phyloP scores from a whole-genome alignment of 2,888 invertebrate genomes.

The Hirtodrosophila trivittata region DNA sequence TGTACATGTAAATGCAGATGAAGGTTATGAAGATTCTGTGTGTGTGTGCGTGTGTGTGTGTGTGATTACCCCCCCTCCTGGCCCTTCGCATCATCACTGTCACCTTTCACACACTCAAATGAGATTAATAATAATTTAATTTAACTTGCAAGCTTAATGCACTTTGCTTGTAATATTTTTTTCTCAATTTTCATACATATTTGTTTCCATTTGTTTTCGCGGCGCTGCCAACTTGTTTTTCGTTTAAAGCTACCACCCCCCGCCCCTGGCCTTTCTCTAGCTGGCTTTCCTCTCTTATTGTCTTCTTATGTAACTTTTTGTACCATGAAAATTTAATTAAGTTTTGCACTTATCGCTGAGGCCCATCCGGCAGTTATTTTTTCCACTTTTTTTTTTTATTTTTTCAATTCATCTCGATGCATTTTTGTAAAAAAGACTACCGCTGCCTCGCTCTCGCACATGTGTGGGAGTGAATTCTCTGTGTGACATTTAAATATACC shows the following conservation, averaged over 20 bases:
- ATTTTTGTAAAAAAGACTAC: conserved; percentile 23
- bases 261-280: background rate
- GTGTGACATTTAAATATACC: conserved; percentile 50
- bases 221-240: conserved; percentile 36
- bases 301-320: conserved; percentile 17
- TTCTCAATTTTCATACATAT: background rate
- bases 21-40: too few relatives aligned
- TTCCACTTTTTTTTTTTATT: background rate
- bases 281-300: background rate
- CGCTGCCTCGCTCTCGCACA: background rate
- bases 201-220: conserved; percentile 14
- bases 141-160: conserved; percentile 74
- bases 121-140: conserved; percentile 80
- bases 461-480: conserved; percentile 18
- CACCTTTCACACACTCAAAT: conserved; percentile 41
- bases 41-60: conserved; percentile 11
- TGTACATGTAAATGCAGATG: conserved; percentile 45
- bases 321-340: conserved; percentile 64
- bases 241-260: too few relatives aligned
- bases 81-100: too few relatives aligned
- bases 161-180: conserved; percentile 62
- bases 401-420: conserved; percentile 9
- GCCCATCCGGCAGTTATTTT: conserved; percentile 9
- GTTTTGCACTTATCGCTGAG: conserved; percentile 65
- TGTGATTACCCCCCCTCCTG: too few relatives aligned